Base-by-base conservation (phyloP, 1,140 invertebrate species). In the Ceratina calcarata region DNA sequence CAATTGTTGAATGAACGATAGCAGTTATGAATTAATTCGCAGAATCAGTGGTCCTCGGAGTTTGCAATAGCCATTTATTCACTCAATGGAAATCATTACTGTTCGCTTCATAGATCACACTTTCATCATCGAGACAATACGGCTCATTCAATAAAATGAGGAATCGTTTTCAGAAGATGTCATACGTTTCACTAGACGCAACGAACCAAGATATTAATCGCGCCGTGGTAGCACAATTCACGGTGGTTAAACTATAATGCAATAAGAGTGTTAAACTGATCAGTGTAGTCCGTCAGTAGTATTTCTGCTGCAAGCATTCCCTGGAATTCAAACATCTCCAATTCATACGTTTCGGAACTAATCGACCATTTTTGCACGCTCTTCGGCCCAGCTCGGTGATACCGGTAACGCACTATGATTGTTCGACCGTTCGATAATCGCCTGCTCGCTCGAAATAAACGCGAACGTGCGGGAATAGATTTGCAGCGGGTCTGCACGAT, bases 321-420 rank as follows among this genome's bases (percentile, higher is more conserved):
- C 49, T 27, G 37, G n/a, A 16, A 18, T 22, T 16, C 20, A 37
- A 45, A 18, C 37, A 24, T 32, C 15, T n/a, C n/a, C 24, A 65
- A 79, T 79, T 67, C 65, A 74, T 74, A 58, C 37, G 64, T 66
- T 74, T 57, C 37, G 24, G 13, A 51, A 37, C 60, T 66, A n/a
- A 60, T 51, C 53, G 53, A 27, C 57, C 49, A 49, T 55, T 72
- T 32, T 49, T 13, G 18, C 32, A 24, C 27, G 27, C 27, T 68
- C 32, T 57, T 78, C 64, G 20, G 27, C 15, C 27, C 16, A n/a
- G 24, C 32, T 16, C 53, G 32, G 37, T 64, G 72, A 78, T 78
- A 72, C 60, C 16, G 69, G 76, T 78, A 78, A 78, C 72, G 24
- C 66, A 13, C 61, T 76, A 22, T 84, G 71, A 67, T 83, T 51